A percentile compares a stretch with the other conserved stretches of the same genome.
These are phyloP conservation scores for Drosophila fuyamai DNA, from an alignment of 1,140 invertebrate species.

Conservation along the genomic window DNA sequence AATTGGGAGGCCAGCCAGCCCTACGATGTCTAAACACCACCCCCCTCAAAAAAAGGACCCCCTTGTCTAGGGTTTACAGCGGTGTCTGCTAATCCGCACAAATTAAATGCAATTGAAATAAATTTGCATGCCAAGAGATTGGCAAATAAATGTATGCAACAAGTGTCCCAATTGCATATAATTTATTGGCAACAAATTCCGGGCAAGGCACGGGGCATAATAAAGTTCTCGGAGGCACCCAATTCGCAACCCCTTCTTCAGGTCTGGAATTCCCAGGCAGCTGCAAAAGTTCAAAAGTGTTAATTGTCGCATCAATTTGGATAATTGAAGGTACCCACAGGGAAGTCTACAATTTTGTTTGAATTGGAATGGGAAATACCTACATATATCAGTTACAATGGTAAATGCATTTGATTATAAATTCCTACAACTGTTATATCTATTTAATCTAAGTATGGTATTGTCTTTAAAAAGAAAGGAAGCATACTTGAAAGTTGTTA, in stretches of 20 bases:
- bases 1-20: slow-evolving; percentile 20
- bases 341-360: slow-evolving; percentile 11
- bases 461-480: no score
- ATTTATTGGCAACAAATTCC: slow-evolving; percentile 79
- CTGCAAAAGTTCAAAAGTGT: slow-evolving; percentile 69
- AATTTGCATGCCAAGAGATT: slow-evolving; percentile 74
- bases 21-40: background rate
- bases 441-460: no score
- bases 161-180: slow-evolving; percentile 80
- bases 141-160: slow-evolving; percentile 67
- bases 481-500: no score
- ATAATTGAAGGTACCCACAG: slow-evolving; percentile 57
- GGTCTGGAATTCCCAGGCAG: slow-evolving; percentile 18
- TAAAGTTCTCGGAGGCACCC: slow-evolving; percentile 2
- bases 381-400: background rate
- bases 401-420: no score
- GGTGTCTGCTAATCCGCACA: slow-evolving; percentile 70
- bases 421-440: no score
- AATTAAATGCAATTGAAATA: slow-evolving; percentile 84
- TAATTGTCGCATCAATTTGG: slow-evolving; percentile 76
- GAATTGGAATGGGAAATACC: background rate
- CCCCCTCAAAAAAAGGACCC: background rate
- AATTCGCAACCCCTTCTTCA: slow-evolving; percentile 5
- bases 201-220: slow-evolving; percentile 18
- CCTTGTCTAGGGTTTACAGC: slow-evolving; percentile 1